Evolutionary conservation across 2,888 invertebrate species (phyloP).

Genomic region (Scaeva pyrastri): DNA sequence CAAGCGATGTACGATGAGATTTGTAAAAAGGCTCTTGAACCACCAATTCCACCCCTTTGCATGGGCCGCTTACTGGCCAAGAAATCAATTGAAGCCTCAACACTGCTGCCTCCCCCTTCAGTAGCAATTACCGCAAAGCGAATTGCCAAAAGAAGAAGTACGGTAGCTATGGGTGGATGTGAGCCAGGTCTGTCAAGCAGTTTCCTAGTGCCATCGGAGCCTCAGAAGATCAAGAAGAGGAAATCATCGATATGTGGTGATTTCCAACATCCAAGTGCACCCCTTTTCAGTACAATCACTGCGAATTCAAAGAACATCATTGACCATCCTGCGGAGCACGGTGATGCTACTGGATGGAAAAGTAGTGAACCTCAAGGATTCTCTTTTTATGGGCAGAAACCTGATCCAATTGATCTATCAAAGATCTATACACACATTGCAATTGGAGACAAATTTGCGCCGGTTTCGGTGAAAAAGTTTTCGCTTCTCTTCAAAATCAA

Average conservation of each 20-base stretch:
- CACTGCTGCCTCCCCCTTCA: slow-evolving; percentile 47
- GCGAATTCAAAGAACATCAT: not conserved
- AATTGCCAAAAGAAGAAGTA: slow-evolving; percentile 78
- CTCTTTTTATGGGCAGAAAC: slow-evolving; percentile 77
- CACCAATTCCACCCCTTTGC: slow-evolving; percentile 79
- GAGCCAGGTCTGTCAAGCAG: slow-evolving; percentile 25
- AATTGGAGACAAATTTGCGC: slow-evolving; percentile 77
- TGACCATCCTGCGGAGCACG: not conserved
- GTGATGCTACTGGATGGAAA: not conserved
- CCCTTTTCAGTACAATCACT: slow-evolving; percentile 51
- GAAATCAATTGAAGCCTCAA: slow-evolving; percentile 76
- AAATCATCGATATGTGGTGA: slow-evolving; percentile 65
- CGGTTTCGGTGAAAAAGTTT: slow-evolving; percentile 78
- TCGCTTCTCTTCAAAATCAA: slow-evolving; percentile 78
- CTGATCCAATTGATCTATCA: slow-evolving; percentile 76
- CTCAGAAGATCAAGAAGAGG: slow-evolving; percentile 45
- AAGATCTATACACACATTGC: slow-evolving; percentile 78
- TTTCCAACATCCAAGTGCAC: slow-evolving; percentile 19
- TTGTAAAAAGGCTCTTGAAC: slow-evolving; percentile 77
- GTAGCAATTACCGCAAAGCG: slow-evolving; percentile 52
- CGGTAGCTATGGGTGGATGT: slow-evolving; percentile 76
- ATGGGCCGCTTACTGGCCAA: slow-evolving; percentile 78
- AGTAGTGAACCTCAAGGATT: slow-evolving; percentile 21
- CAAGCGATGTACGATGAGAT: slow-evolving; percentile 78
- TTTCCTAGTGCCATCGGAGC: slow-evolving; percentile 29